phyloP scores from a whole-genome alignment of 1,140 invertebrate species.

The Pseudomyrmex gracilis region DNA sequence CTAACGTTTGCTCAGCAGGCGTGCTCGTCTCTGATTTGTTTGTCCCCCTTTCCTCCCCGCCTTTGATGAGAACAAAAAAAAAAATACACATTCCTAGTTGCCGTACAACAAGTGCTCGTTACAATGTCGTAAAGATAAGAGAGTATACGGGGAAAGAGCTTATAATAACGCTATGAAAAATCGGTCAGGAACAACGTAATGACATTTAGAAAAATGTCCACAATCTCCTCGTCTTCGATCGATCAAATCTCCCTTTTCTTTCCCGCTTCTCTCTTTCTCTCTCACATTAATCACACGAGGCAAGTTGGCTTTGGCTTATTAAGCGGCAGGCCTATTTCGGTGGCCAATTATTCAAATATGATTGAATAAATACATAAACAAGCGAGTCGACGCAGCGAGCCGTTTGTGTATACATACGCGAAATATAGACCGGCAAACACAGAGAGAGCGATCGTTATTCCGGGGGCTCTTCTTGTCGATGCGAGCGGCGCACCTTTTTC shows the following conservation, averaged over 20 bases:
- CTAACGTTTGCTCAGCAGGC: constrained; percentile 61
- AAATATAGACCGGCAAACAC: constrained; percentile 19
- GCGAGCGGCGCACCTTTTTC: constrained; percentile 58
- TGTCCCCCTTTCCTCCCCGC: constrained; percentile 16
- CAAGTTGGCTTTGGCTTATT: constrained; percentile 52
- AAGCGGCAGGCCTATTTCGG: constrained; percentile 56
- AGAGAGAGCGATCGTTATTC: constrained; percentile 61
- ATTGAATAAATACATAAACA: constrained; percentile 75
- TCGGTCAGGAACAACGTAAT: no score
- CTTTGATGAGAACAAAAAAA: constrained; percentile 48
- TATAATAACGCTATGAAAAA: constrained; percentile 21
- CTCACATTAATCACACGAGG: constrained; percentile 16
- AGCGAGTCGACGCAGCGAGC: constrained; percentile 47
- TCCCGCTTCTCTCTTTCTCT: background rate
- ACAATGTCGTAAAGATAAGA: constrained; percentile 49
- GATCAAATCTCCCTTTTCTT: background rate
- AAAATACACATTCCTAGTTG: background rate
- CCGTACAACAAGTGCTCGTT: constrained; percentile 25
- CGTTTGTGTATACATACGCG: constrained; percentile 43
- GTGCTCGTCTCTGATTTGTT: constrained; percentile 63
- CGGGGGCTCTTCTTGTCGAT: constrained; percentile 62
- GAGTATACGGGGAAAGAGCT: background rate
- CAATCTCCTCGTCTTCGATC: background rate
- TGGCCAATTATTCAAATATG: constrained; percentile 76
- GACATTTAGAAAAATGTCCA: background rate